Evolutionary conservation across 2,113 vertebrate genomes (phyloP).

Genomic region (Lagopus leucura): DNA sequence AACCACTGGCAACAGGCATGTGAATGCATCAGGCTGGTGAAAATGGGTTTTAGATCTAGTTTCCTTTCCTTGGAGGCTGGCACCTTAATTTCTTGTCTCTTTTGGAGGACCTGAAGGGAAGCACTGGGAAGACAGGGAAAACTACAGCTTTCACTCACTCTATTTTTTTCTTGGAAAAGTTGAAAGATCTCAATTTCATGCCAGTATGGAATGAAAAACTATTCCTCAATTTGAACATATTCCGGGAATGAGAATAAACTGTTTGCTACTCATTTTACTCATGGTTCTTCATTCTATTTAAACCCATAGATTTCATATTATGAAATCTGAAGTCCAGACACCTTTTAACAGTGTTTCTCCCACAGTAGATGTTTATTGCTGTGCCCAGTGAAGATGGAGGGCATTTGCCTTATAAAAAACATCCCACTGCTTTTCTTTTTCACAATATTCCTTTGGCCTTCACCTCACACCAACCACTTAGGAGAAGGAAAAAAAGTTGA

Average conservation of each 20-base stretch:
- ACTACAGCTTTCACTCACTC: neutral
- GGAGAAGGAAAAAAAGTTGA: constrained; percentile 38
- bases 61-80: neutral
- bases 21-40: neutral
- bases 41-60: neutral
- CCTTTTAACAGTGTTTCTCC: neutral
- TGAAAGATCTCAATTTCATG: constrained; percentile 5
- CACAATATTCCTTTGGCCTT: constrained; percentile 53
- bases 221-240: neutral
- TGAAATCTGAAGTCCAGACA: neutral
- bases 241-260: constrained; percentile 1
- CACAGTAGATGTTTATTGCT: neutral
- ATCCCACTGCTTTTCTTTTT: constrained; percentile 36
- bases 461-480: constrained; percentile 36
- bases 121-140: neutral
- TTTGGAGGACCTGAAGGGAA: neutral
- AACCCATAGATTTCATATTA: neutral
- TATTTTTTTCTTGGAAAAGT: neutral
- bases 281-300: constrained; percentile 17
- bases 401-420: neutral
- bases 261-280: constrained; percentile 17
- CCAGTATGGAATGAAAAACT: constrained; percentile 43
- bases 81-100: neutral
- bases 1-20: neutral
- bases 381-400: neutral